phyloP scores from a whole-genome alignment of 2,797 vertebrate genomes.

The Mormyrus hasselquistii region DNA sequence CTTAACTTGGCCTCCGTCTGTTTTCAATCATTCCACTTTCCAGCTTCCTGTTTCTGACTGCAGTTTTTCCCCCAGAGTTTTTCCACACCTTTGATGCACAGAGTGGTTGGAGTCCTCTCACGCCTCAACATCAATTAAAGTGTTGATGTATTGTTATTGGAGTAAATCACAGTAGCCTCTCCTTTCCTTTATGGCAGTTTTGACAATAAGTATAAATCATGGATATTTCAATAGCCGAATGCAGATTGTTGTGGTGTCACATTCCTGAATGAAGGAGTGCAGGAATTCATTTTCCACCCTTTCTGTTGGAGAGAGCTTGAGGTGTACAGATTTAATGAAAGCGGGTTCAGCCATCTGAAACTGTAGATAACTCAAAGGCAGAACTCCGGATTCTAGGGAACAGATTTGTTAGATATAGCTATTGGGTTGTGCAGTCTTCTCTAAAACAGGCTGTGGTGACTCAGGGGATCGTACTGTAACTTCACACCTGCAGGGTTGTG shows the following conservation, averaged over 20 bases:
- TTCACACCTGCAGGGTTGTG: neutral
- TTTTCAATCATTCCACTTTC: neutral
- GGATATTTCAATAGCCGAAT: slow-evolving; percentile 32
- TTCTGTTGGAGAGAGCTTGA: neutral
- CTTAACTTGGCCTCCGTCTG: neutral
- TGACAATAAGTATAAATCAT: slow-evolving; percentile 39
- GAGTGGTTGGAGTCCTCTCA: slow-evolving; percentile 30
- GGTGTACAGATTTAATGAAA: neutral
- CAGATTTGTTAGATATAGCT: neutral
- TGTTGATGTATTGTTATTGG: slow-evolving; percentile 38
- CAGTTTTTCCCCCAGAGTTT: neutral
- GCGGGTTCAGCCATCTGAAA: neutral
- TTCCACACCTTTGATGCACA: slow-evolving; percentile 14
- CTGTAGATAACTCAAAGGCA: neutral
- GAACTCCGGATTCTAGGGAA: neutral
- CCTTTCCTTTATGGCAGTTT: slow-evolving; percentile 13
- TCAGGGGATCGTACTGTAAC: neutral
- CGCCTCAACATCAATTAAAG: slow-evolving; percentile 37
- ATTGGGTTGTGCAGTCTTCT: neutral
- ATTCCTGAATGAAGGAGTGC: slow-evolving; percentile 6
- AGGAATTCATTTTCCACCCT: neutral
- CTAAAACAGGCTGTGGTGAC: neutral
- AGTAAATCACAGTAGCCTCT: slow-evolving; percentile 31
- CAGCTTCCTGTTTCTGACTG: neutral
- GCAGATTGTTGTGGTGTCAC: slow-evolving; percentile 31